Evolutionary conservation across 2,113 vertebrate genomes (phyloP), one percentile per base, ranked within the genome.

Genomic region (Tapirus terrestris): DNA sequence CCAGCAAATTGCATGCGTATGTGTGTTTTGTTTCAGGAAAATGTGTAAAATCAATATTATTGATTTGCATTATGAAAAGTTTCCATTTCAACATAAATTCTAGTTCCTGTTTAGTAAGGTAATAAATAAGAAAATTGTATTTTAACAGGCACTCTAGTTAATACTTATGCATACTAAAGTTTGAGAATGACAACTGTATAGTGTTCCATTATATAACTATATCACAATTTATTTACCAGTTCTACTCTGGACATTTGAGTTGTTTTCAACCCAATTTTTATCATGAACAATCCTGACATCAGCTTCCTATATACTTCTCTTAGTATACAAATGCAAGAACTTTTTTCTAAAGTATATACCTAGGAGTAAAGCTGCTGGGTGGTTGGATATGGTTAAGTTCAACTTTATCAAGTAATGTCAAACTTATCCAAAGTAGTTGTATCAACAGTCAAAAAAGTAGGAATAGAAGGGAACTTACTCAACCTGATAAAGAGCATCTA

Each of bases 1-100:
- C 31, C 31, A 83, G 39, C 21, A 73, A 91, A 81, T 33, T 17
- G 20, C 48, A 16, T 86, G 67, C 21, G 4, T 60, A 29, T 73
- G 36, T 67, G n/a, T 72, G 68, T 39, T 17, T 89, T 8, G 39
- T 75, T 93, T 63, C 43, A 56, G 31, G 56, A 93, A 93, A 85
- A 76, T 67, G 60, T 53, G 8, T 85, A 85, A 79, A 77, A 86
- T 68, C 36, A 86, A 58, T 93, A 68, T 56, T 58, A 93, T 58
- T 93, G 36, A 77, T 63, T 92, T 81, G 16, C 8, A 86, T 72
- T 92, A 86, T 56, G n/a, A 80, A 92, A 92, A 95, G n/a, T 80
- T 95, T 72, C 43, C 73, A 87, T 63, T 80, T 95, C 29, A 81
- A 87, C 39, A 87, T 81, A 61, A 72, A 58, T 72, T 92, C 67